These are phyloP conservation scores for Molossus alvarezi DNA, from an alignment of 2,797 vertebrate genomes.

Conservation along the genomic window DNA sequence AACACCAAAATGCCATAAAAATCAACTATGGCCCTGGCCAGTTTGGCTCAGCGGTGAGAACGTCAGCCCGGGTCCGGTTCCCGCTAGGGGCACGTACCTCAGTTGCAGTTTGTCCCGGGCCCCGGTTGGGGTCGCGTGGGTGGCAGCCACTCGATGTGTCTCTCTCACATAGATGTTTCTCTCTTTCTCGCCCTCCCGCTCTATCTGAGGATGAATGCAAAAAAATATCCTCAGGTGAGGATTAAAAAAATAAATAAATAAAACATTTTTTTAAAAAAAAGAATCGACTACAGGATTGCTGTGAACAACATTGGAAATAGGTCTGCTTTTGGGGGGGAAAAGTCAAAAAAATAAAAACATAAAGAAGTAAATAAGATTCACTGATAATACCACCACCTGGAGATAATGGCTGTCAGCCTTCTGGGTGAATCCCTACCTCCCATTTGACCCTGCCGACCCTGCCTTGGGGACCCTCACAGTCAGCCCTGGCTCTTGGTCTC, in stretches of 20 bases:
- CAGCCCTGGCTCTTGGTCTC: not conserved
- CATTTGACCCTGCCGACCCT: not conserved
- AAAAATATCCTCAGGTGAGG: no score
- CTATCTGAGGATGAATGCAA: no score
- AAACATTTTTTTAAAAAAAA: no score
- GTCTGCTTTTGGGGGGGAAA: not conserved
- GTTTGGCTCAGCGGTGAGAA: no score
- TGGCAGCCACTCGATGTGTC: no score
- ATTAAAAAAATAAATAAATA: no score
- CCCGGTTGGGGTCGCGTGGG: no score
- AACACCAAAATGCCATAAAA: conserved; percentile 11
- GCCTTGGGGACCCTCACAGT: not conserved
- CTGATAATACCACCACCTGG: not conserved
- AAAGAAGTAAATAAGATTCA: not conserved
- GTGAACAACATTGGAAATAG: conserved; percentile 32
- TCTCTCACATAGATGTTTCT: no score
- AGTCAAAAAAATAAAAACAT: conserved; percentile 14
- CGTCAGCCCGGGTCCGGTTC: no score
- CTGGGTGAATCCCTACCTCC: not conserved
- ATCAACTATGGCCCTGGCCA: not conserved
- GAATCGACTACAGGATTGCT: not conserved
- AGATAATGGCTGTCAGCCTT: not conserved
- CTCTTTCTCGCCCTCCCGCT: no score
- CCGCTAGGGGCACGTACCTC: no score
- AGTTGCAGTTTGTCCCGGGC: no score